Conservation (phyloP, 2,113 vertebrate species). For the Tichodroma muraria region DNA sequence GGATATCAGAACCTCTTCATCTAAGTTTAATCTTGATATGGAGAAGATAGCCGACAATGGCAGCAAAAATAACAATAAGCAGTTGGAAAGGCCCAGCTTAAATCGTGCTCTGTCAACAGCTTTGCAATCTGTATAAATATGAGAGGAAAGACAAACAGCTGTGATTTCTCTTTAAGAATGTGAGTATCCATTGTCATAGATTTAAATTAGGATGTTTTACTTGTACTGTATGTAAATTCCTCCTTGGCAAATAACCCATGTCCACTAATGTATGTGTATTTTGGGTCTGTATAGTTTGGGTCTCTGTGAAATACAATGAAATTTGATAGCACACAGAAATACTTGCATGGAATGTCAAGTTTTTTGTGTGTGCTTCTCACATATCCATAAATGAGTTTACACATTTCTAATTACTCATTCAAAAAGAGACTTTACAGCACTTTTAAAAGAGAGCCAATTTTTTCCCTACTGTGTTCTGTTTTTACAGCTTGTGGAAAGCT, state of each 20-base stretch:
- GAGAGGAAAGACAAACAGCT: constrained; percentile 48
- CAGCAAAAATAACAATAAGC: constrained; percentile 38
- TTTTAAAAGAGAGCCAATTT: constrained; percentile 62
- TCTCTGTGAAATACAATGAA: constrained; percentile 52
- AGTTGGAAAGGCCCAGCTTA: constrained; percentile 25
- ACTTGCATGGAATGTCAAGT: constrained; percentile 42
- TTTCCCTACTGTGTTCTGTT: constrained; percentile 58
- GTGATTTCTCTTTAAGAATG: constrained; percentile 59
- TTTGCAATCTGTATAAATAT: constrained; percentile 58
- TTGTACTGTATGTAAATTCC: constrained; percentile 53
- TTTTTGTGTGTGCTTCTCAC: constrained; percentile 55
- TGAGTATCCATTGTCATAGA: constrained; percentile 26
- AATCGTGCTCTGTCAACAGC: constrained; percentile 48
- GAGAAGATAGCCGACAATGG: constrained; percentile 40
- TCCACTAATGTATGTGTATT: constrained; percentile 59
- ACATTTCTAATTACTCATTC: constrained; percentile 67
- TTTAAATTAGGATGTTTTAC: constrained; percentile 48
- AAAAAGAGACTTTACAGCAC: constrained; percentile 62
- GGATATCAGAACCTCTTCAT: not conserved
- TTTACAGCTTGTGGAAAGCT: constrained; percentile 66
- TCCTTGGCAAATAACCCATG: constrained; percentile 56
- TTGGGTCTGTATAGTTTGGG: constrained; percentile 53
- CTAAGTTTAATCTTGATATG: not conserved
- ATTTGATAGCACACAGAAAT: constrained; percentile 59
- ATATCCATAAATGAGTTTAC: constrained; percentile 65